phyloP scores from a whole-genome alignment of 2,113 vertebrate genomes.

The Vombatus ursinus region DNA sequence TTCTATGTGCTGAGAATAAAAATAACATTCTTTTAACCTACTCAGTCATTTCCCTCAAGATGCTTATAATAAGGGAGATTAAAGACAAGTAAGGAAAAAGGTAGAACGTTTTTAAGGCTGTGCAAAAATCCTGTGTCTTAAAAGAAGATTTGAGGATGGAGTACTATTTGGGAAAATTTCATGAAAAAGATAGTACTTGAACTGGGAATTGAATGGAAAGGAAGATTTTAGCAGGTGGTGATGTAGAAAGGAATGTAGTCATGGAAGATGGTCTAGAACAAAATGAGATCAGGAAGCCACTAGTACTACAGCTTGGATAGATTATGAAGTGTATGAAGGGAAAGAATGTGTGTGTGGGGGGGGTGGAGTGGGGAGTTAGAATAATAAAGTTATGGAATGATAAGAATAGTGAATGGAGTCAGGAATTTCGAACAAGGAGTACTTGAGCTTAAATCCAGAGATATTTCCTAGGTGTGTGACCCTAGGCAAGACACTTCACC shows the following conservation, averaged over 20 bases:
- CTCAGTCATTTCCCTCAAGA: background rate
- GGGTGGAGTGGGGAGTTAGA: background rate
- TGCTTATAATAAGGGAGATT: background rate
- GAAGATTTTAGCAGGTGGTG: background rate
- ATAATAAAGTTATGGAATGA: background rate
- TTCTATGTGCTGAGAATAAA: background rate
- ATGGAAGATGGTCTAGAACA: background rate
- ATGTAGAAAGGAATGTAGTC: background rate
- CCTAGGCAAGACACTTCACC: background rate
- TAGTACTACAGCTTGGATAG: background rate
- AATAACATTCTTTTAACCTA: background rate
- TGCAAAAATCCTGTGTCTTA: background rate
- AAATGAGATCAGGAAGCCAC: background rate
- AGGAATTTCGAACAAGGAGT: background rate
- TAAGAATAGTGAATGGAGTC: background rate
- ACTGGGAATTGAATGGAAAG: background rate
- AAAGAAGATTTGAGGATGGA: background rate
- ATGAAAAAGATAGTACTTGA: background rate
- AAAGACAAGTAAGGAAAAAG: background rate
- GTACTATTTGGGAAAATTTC: background rate
- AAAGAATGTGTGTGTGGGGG: background rate
- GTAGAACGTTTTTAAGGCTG: background rate
- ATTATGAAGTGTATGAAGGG: background rate
- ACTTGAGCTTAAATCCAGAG: background rate
- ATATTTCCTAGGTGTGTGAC: background rate